A percentile compares a stretch with the other conserved stretches of the same genome.
Conservation (phyloP, 2,113 vertebrate genomes). For the Serinus canaria region DNA sequence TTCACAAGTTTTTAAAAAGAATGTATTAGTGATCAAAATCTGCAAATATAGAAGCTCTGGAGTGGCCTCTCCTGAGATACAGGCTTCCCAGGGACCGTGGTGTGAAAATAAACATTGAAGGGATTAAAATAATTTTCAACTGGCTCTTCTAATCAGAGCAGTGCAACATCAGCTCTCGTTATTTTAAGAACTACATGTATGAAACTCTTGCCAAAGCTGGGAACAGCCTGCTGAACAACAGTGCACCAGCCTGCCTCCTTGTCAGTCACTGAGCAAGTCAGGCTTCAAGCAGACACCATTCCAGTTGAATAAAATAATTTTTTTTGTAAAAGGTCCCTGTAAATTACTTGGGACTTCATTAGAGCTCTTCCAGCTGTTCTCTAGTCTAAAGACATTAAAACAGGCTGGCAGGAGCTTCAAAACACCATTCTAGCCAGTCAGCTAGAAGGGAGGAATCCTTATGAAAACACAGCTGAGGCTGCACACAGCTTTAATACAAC, state of each 20-base stretch:
- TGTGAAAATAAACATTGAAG: slow-evolving; percentile 12
- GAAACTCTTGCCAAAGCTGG: not conserved
- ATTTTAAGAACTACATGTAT: not conserved
- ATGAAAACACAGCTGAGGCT: slow-evolving; percentile 53
- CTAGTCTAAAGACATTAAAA: not conserved
- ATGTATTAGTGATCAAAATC: not conserved
- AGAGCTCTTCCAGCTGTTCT: slow-evolving; percentile 48
- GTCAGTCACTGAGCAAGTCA: not conserved
- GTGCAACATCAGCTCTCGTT: not conserved
- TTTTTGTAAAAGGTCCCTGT: not conserved
- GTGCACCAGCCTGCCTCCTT: not conserved
- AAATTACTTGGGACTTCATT: slow-evolving; percentile 35
- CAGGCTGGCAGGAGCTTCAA: slow-evolving; percentile 22
- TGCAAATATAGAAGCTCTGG: not conserved
- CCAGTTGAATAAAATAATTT: not conserved
- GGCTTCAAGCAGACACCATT: not conserved
- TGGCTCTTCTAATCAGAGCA: not conserved
- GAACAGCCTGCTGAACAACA: not conserved
- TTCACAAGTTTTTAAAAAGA: not conserved
- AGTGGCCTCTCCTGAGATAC: not conserved
- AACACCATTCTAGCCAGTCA: not conserved
- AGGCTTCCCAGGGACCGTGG: not conserved
- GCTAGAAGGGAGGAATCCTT: slow-evolving; percentile 54
- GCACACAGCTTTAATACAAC: slow-evolving; percentile 33
- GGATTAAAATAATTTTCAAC: slow-evolving; percentile 3